Conservation (phyloP, 23 tunicate species). For the Aplidium turbinatum region DNA sequence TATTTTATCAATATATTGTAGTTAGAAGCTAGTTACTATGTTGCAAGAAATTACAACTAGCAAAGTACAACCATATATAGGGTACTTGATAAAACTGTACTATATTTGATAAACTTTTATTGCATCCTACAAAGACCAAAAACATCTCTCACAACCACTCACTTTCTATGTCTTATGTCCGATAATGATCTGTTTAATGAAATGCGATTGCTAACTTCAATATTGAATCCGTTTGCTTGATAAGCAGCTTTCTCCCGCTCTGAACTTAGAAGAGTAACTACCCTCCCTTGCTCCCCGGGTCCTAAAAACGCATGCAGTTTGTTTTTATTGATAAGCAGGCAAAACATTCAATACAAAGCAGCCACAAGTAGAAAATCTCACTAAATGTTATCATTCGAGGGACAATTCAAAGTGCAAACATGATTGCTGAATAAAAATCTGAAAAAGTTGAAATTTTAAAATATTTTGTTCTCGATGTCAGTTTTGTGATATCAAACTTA, state of each 20-base stretch:
- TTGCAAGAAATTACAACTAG: too few species aligned
- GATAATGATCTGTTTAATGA: constrained; percentile 71
- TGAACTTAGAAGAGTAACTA: constrained; percentile 18
- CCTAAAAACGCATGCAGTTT: constrained; percentile 14
- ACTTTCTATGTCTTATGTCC: constrained; percentile 63
- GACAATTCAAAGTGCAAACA: too few species aligned
- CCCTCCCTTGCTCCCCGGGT: constrained; percentile 71
- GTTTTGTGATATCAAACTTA: too few species aligned
- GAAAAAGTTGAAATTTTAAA: too few species aligned
- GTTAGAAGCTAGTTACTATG: too few species aligned
- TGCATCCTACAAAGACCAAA: background rate
- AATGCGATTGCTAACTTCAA: constrained; percentile 65
- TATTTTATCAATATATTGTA: too few species aligned
- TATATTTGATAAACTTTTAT: constrained; percentile 9
- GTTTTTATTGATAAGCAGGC: background rate
- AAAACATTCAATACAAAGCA: background rate
- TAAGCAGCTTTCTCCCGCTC: constrained; percentile 54
- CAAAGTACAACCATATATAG: too few species aligned
- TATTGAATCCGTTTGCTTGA: constrained; percentile 74
- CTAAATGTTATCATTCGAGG: too few species aligned
- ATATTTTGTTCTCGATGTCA: too few species aligned
- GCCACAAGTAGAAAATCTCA: background rate
- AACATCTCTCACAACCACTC: background rate
- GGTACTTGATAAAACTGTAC: background rate
- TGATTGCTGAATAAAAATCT: too few species aligned